These are phyloP conservation scores for Rhyzopertha dominica DNA, from an alignment of 1,140 invertebrate species.

Conservation along the genomic window DNA sequence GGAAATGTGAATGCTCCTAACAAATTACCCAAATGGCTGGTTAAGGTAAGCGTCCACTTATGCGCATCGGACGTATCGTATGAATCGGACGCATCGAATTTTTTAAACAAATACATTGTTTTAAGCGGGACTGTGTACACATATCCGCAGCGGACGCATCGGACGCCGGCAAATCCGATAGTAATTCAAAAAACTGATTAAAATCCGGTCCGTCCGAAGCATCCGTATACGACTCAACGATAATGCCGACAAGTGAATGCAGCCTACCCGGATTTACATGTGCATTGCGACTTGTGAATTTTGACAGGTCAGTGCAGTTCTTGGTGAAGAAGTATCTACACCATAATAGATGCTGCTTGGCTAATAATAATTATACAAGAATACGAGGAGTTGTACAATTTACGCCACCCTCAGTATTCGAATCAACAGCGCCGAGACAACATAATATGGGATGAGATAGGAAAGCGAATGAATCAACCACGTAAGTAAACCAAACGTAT, in stretches of 20 bases:
- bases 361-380: slow-evolving; percentile 2
- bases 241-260: slow-evolving; percentile 1
- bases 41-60: too few species aligned
- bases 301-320: neutral
- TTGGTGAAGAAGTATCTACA: neutral
- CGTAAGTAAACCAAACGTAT: neutral
- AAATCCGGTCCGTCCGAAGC: neutral
- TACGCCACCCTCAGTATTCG: neutral
- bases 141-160: too few species aligned
- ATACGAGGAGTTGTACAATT: slow-evolving; percentile 1
- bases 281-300: neutral
- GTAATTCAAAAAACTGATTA: neutral
- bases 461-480: neutral
- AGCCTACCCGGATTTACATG: neutral
- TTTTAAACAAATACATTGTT: neutral
- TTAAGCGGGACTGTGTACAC: too few species aligned
- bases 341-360: neutral
- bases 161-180: too few species aligned
- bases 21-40: too few species aligned
- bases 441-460: neutral
- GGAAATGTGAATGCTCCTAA: too few species aligned
- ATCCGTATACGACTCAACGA: neutral
- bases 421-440: neutral
- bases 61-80: slow-evolving; percentile 1
- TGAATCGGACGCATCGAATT: neutral